Evolutionary conservation across 2,888 invertebrate genomes (phyloP).

Genomic region (Eupithecia insigniata): DNA sequence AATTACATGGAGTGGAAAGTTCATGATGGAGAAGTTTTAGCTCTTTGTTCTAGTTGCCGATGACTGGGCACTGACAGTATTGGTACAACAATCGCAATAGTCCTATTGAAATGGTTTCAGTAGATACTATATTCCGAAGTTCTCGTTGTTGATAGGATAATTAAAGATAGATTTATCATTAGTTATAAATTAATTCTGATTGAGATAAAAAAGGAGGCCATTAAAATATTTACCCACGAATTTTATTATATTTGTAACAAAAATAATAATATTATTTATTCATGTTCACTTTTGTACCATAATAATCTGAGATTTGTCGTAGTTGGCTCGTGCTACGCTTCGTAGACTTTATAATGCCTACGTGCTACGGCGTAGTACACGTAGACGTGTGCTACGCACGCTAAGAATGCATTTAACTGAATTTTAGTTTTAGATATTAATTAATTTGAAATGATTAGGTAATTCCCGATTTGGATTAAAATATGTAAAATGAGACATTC

Average conservation of each 20-base stretch:
- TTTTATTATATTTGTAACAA: background rate
- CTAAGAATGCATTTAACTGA: too few relatives aligned
- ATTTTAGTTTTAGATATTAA: background rate
- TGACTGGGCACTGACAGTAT: conserved; percentile 10
- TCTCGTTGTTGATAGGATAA: background rate
- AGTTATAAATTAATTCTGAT: background rate
- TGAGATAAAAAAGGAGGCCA: background rate
- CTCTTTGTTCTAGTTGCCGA: conserved; percentile 43
- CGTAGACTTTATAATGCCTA: background rate
- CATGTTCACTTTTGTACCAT: background rate
- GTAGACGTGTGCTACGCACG: conserved; percentile 32
- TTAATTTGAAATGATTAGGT: background rate
- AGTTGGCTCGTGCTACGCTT: background rate
- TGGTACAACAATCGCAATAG: conserved; percentile 6
- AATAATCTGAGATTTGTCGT: background rate
- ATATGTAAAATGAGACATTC: too few relatives aligned
- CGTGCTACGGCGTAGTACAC: conserved; percentile 32
- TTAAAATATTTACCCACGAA: background rate
- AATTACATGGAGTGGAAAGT: conserved; percentile 68
- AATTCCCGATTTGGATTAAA: background rate
- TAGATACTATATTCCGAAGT: background rate
- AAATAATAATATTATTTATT: background rate
- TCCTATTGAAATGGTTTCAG: background rate
- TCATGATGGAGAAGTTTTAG: conserved; percentile 51
- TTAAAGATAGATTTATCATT: background rate